Conservation (phyloP, 2,888 invertebrate species). For the Anticlea derivata region DNA sequence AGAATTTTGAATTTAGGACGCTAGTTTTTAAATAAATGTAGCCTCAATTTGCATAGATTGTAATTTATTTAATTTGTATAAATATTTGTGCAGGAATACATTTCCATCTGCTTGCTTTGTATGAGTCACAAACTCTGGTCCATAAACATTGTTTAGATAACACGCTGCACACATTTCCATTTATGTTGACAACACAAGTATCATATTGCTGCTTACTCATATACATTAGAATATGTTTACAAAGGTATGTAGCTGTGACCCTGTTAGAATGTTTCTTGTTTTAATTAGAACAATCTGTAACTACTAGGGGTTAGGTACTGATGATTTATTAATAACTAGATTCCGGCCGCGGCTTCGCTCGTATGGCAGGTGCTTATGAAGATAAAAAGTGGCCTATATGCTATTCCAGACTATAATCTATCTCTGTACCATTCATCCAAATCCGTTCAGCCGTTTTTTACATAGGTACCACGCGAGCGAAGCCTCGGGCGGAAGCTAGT, state of each 20-base stretch:
- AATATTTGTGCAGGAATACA: slow-evolving; percentile 3
- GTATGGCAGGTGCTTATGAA: no score
- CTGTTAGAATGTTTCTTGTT: slow-evolving; percentile 13
- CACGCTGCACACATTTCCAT: slow-evolving; percentile 28
- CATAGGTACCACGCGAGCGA: no score
- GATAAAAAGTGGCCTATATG: no score
- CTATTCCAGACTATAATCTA: no score
- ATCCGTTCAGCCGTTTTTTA: no score
- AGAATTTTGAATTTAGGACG: slow-evolving; percentile 12
- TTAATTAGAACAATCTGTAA: slow-evolving; percentile 5
- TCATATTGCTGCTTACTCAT: slow-evolving; percentile 25
- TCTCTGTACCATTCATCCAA: no score
- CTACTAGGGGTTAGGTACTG: background rate
- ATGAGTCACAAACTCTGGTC: slow-evolving; percentile 32
- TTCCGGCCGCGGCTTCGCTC: no score
- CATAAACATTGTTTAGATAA: slow-evolving; percentile 32
- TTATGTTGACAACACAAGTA: slow-evolving; percentile 23
- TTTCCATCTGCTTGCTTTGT: slow-evolving; percentile 15
- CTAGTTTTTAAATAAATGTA: background rate
- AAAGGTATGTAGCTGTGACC: slow-evolving; percentile 20
- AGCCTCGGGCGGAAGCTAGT: no score
- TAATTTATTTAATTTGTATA: background rate
- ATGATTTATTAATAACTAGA: no score
- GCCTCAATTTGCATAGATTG: background rate
- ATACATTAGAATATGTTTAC: slow-evolving; percentile 9